Base-by-base conservation (phyloP, 1,140 invertebrate genomes). In the Drosophila pruinosa region DNA sequence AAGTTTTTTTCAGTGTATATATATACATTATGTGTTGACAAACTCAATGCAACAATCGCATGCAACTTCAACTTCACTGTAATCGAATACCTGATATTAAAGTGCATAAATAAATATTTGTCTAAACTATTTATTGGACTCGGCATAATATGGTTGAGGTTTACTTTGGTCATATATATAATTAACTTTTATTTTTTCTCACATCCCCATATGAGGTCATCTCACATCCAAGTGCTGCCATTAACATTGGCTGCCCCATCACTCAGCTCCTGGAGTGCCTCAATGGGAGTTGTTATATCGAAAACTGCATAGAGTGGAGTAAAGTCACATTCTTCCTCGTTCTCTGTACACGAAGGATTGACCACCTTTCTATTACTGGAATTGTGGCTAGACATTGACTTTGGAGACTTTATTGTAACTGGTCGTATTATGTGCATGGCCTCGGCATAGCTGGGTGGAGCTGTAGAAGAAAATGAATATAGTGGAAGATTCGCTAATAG, bases 241-340 rank as follows among this genome's bases (percentile, higher is more conserved):
- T 79, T 72, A 8, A 68, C 59, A 50, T 15, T 48, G 50, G 28
- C 19, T 43, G 31, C 3, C 2, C 21, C 7, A 2, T 17, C 10
- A 17, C 31, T 34, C 31, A 12, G 31, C 4, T 62, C 10, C 56
- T 31, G 70, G 0, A 10, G 6, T 17, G 52, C 24, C 2, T 70
- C 63, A 3, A 12, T 50, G 14, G 74, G 48, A 21, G 34, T 69
- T 5, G 63, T 41, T 7, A 90, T 43, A 48, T 89, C 71, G 39
- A 90, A 90, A 0, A 90, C 83, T 0, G 82, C 61, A 50, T 90
- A 90, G 10, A 89, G 41, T 0, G 89, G 89, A 0, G 36, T 52
- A 53, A 75, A 74, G 0, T 8, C n/a, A 19, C 67, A 65, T 6
- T 70, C 17, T 2, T 56, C 34, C 5, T 36, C 26, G 6, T 31